Conservation (phyloP, 2,113 vertebrate genomes). For the Machaerirhynchus nigripectus region DNA sequence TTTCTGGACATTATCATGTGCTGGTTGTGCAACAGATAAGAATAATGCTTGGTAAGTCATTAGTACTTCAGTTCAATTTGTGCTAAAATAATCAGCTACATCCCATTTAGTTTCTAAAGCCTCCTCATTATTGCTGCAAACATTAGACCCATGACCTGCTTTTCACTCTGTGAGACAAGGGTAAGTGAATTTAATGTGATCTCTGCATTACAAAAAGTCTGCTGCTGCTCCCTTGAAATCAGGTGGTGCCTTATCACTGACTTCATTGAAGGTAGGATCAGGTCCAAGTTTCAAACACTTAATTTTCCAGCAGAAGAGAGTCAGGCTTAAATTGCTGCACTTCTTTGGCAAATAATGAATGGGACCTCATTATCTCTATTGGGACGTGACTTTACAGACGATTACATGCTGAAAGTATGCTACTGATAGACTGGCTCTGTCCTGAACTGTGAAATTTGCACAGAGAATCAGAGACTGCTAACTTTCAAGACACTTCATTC, state of each 20-base stretch:
- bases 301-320: constrained; percentile 13
- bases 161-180: constrained; percentile 31
- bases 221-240: background rate
- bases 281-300: constrained; percentile 34
- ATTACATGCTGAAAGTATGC: constrained; percentile 47
- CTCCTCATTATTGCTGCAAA: constrained; percentile 52
- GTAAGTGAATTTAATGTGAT: constrained; percentile 41
- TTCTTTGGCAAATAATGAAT: constrained; percentile 53
- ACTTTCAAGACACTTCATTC: constrained; percentile 41
- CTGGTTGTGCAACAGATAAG: constrained; percentile 49
- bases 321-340: constrained; percentile 1
- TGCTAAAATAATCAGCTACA: constrained; percentile 62
- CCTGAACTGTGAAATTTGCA: constrained; percentile 39
- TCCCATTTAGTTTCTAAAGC: constrained; percentile 54
- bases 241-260: background rate
- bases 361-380: constrained; percentile 48
- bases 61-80: constrained; percentile 57
- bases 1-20: constrained; percentile 41
- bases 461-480: background rate
- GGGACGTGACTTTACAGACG: constrained; percentile 48
- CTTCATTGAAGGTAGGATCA: constrained; percentile 13
- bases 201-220: background rate
- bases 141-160: constrained; percentile 45
- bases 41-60: constrained; percentile 52
- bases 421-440: background rate